Base-by-base conservation (phyloP, 1,140 invertebrate genomes). In the Micrasema longulum region DNA sequence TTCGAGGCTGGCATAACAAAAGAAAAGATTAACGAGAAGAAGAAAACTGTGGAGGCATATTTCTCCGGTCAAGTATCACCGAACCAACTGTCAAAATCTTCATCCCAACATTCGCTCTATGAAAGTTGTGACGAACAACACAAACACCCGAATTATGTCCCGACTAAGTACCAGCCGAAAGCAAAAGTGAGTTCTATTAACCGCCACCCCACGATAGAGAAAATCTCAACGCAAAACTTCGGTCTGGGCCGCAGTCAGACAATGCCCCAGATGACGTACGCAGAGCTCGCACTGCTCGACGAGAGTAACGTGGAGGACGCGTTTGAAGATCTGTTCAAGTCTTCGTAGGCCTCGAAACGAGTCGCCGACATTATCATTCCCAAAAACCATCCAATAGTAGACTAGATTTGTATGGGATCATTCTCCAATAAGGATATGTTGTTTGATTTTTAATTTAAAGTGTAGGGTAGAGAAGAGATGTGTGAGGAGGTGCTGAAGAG, bases 41-140 rank as follows among this genome's bases (percentile, higher is more conserved):
- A 91, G 76, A 87, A 88, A 36, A 93, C 93, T 3, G 90, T 95
- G 43, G 91, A 92, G 66, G 91, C 91, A n/a, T 95, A 93, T 78
- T 93, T 95, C 77, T 80, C 83, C 1, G 85, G 85, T 0, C 81
- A 83, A 48, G 80, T 81, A 65, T 80, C 80, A 14, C 79, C 82
- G 4, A 78, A 71, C 12, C 75, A 74, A 48, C 64, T 77, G 0
- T 77, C 74, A 1, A 77, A 75, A 14, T 75, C 67, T 31, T 75
- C 76, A 22, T 76, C 73, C 10, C 77, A 76, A 12, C 74, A 77
- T 14, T 67, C 45, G 20, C 23, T 76, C 1, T 26, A 57, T n/a
- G 77, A 74, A 50, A 69, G 38, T 23, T 36, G 14, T 20, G 52
- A 72, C 4, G 38, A 63, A 23, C 48, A 53, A 31, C 22, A 47